Evolutionary conservation across 2,888 invertebrate species (phyloP), one percentile per base, ranked within the genome.

Genomic region (Thereva nobilitata): DNA sequence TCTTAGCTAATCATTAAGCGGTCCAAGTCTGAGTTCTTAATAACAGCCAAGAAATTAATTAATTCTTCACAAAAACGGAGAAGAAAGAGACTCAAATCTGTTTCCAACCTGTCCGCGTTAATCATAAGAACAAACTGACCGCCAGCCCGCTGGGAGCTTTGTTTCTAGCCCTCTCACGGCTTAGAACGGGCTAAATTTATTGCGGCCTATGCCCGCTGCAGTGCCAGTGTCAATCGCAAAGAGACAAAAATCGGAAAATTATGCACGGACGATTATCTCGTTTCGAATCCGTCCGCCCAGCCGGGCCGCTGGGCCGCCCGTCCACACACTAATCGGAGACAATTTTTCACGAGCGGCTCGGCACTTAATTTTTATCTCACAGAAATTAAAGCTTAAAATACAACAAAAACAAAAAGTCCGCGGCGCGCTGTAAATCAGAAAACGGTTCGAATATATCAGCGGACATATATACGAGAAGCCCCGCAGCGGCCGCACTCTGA

Each of bases 311-410:
- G 23, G 23, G 23, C 23, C 23, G 23, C 23, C 1, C 23, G 23
- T 23, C 23, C 23, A 23, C 23, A 50, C 23, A 12, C 47, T 59
- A 59, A 59, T 59, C 57, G 47, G 23, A 12, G 47, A 38, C 57
- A 47, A 59, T 47, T 59, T 59, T 59, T 59, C 57, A 59, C 45
- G 35, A 59, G 38, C 41, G 57, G 23, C 38, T 47, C 41, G 57
- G 23, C 38, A 38, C 37, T 59, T 59, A 59, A 59, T 59, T 59
- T 59, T 47, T 59, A 59, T 59, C 23, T 23, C 57, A 59, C 37
- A 47, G 38, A 59, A 59, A 59, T 59, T 59, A 59, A 59, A 59
- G 47, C 4, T 47, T 47, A 10, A 2, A 23, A 23, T 23, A 2
- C 23, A 23, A 23, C 47, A 38, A 47, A 47, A 59, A 47, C 10